phyloP scores from a whole-genome alignment of 2,113 vertebrate genomes.

The Poecilia latipinna region DNA sequence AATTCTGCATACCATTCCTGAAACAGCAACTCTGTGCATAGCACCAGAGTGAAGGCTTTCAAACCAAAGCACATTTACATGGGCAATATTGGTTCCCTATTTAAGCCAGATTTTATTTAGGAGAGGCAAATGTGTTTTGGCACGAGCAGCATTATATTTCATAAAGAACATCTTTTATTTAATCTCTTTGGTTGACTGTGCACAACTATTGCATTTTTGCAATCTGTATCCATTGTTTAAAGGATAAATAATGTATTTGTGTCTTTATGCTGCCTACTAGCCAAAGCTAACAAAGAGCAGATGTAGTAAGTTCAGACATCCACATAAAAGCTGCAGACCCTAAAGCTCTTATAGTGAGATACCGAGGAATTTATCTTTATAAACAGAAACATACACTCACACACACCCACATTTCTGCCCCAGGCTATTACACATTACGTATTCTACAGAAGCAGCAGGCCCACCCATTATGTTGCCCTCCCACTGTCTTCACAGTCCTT shows the following conservation, averaged over 20 bases:
- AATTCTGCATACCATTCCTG: slow-evolving; percentile 10
- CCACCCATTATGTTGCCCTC: slow-evolving; percentile 40
- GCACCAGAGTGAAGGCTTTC: neutral
- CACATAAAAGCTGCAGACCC: slow-evolving; percentile 21
- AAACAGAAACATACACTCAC: slow-evolving; percentile 40
- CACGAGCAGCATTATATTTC: neutral
- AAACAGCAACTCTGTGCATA: slow-evolving; percentile 24
- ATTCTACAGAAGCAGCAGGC: slow-evolving; percentile 31
- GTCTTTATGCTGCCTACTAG: slow-evolving; percentile 8
- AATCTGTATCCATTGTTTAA: slow-evolving; percentile 18
- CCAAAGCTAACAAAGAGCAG: slow-evolving; percentile 8
- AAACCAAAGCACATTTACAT: neutral
- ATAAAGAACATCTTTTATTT: neutral
- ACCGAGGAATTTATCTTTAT: slow-evolving; percentile 26
- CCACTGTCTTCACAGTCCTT: slow-evolving; percentile 23
- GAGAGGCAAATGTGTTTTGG: neutral
- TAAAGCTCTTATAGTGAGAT: slow-evolving; percentile 42
- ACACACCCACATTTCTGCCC: slow-evolving; percentile 34
- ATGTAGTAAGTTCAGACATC: slow-evolving; percentile 11
- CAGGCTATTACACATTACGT: slow-evolving; percentile 39
- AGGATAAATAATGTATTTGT: slow-evolving; percentile 30
- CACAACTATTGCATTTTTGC: neutral
- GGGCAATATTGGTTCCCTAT: neutral
- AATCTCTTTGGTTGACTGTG: neutral
- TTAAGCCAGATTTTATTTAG: neutral